Evolutionary conservation across 2,797 vertebrate species (phyloP).

Genomic region (Cephalopachus bancanus): DNA sequence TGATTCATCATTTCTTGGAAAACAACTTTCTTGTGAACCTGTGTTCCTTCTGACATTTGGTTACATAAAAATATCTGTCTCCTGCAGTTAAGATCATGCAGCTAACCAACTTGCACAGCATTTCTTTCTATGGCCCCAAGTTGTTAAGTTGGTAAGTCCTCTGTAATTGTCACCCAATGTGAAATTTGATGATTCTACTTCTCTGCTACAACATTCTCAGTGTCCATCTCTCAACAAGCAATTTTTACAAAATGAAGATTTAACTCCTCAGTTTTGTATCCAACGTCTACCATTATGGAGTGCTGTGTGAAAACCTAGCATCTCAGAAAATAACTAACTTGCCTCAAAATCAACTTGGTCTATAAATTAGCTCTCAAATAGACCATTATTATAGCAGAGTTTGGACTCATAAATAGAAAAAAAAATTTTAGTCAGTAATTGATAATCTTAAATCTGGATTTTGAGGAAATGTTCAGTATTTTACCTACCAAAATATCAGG

Average conservation of each 20-base stretch:
- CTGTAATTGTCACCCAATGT: background rate
- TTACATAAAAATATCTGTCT: slow-evolving; percentile 1
- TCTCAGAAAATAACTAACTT: slow-evolving; percentile 11
- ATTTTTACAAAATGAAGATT: background rate
- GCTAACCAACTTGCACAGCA: background rate
- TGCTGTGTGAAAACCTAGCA: background rate
- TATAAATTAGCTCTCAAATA: slow-evolving; percentile 1
- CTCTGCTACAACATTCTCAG: background rate
- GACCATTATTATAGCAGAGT: background rate
- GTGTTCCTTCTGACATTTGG: slow-evolving; percentile 44
- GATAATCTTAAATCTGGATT: background rate
- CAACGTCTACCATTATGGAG: background rate
- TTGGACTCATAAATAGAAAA: background rate
- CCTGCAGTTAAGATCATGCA: background rate
- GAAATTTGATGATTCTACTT: background rate
- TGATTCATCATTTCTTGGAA: slow-evolving; percentile 59
- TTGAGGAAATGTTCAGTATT: background rate
- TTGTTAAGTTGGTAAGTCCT: background rate
- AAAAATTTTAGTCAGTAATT: background rate
- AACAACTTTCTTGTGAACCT: slow-evolving; percentile 23
- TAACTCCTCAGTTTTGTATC: background rate
- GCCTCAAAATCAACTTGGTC: background rate
- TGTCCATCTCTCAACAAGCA: background rate
- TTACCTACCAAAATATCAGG: background rate
- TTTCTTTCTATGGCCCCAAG: too few relatives aligned